A percentile compares a stretch with the other conserved stretches of the same genome.
phyloP scores from a whole-genome alignment of 2,113 vertebrate genomes.

The Triplophysa dalaica region DNA sequence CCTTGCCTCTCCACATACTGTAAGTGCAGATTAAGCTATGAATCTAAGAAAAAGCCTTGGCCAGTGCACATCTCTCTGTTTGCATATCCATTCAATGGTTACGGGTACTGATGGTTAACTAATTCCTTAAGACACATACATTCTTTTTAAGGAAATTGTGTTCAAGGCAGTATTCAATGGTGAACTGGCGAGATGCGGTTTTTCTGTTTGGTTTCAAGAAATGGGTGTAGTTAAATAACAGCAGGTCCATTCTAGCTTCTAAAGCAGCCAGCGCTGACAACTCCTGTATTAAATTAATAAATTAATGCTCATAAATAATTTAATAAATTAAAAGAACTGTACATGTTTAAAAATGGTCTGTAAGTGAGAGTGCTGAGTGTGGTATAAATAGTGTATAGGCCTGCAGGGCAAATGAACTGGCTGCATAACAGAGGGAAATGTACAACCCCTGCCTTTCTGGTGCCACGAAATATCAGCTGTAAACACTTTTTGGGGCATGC shows the following conservation, averaged over 20 bases:
- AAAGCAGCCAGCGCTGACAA: conserved; percentile 40
- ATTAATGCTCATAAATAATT: conserved; percentile 63
- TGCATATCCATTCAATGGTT: conserved; percentile 39
- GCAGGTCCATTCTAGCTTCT: conserved; percentile 42
- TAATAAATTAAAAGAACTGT: conserved; percentile 71
- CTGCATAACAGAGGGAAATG: conserved; percentile 25
- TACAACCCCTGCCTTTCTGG: background rate
- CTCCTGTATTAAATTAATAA: conserved; percentile 57
- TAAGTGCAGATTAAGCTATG: conserved; percentile 47
- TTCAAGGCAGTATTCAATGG: conserved; percentile 73
- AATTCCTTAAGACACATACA: conserved; percentile 66
- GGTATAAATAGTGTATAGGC: conserved; percentile 31
- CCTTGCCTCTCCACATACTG: conserved; percentile 55
- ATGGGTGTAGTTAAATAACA: conserved; percentile 44
- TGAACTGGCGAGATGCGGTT: conserved; percentile 55
- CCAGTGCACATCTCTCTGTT: conserved; percentile 36
- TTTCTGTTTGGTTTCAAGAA: conserved; percentile 19
- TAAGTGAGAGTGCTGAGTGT: conserved; percentile 27
- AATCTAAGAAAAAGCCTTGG: conserved; percentile 36
- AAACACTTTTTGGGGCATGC: background rate
- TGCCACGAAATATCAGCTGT: background rate
- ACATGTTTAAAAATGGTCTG: conserved; percentile 53
- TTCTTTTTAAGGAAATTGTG: conserved; percentile 76
- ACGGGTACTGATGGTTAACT: conserved; percentile 57
- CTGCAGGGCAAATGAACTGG: conserved; percentile 17